These are phyloP conservation scores for Orthonyx spaldingii DNA, from an alignment of 2,113 vertebrate genomes.

Conservation along the genomic window DNA sequence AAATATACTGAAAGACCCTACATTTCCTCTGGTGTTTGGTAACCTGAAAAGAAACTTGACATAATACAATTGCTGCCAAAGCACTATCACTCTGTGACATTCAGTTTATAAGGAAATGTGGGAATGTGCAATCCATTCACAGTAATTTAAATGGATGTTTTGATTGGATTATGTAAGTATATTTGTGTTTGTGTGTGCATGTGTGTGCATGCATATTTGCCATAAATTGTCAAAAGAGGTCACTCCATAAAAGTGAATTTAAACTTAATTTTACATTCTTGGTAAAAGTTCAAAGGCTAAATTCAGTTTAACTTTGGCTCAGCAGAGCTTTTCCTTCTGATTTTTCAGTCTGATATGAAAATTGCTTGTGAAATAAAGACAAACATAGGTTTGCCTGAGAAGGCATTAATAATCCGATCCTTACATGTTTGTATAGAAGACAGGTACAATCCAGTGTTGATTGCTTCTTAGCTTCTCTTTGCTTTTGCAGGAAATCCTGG, in stretches of 20 bases:
- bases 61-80: neutral
- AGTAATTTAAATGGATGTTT: conserved; percentile 34
- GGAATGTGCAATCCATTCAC: neutral
- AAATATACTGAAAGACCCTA: neutral
- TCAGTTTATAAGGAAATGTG: conserved; percentile 1
- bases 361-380: conserved; percentile 74
- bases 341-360: conserved; percentile 57
- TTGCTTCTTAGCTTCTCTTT: conserved; percentile 65
- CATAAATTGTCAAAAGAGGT: conserved; percentile 38
- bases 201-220: neutral
- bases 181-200: conserved; percentile 1
- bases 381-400: conserved; percentile 62
- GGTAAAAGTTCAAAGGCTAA: conserved; percentile 64
- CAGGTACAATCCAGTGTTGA: conserved; percentile 68
- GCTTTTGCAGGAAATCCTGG: conserved; percentile 64
- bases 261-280: conserved; percentile 51
- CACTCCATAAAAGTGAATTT: conserved; percentile 45
- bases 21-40: neutral
- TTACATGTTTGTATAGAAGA: conserved; percentile 70
- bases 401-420: conserved; percentile 74
- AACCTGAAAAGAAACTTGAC: conserved; percentile 1
- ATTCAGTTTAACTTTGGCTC: conserved; percentile 56
- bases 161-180: conserved; percentile 41
- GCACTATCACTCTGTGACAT: neutral
- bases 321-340: conserved; percentile 17